Base-by-base conservation (phyloP, 1,140 invertebrate genomes). In the Microvelia longipes region DNA sequence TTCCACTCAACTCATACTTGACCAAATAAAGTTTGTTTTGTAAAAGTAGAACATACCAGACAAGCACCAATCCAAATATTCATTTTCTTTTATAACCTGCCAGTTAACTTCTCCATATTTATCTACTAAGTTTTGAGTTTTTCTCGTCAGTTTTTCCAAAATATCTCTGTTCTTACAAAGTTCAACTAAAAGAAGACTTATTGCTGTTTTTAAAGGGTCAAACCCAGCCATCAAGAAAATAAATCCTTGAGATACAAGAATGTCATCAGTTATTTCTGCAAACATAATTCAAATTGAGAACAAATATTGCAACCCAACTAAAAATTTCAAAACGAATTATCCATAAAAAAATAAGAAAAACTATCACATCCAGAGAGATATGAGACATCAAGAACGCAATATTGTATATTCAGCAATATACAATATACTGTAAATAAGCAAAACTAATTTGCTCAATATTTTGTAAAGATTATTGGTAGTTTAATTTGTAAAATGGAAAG, bases 61-160 rank as follows among this genome's bases (percentile, higher is more conserved):
- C 5, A 50, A 11, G 19, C 35, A 50, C 35, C 35, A 50, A 19
- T 50, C 35, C 35, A 50, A 50, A 19, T 50, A 50, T 50, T 50
- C 35, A 5, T 11, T 50, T 5, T 50, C 35, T 50, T 50, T 50
- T 5, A 50, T 19, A 19, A 19, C 35, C 19, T 50, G 35, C 35
- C 5, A 11, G 35, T 5, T 50, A 50, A 50, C 5, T 50, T 19
- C 35, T 11, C 79, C 75, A 13, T 81, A 75, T 66, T 75, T 72
- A 19, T 72, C 68, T 67, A 78, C 72, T 1, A 27, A 26, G 19
- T 62, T 1, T 1, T 72, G 14, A 11, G 90, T 82, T 79, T 90
- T 87, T 64, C 81, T 73, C 5, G 83, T 74, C 0, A 86, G 68
- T 71, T 78, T 81, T 1, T 85, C 77, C 72, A 90, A 88, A 1